A percentile compares a stretch with the other conserved stretches of the same genome.
Conservation (phyloP, 1,140 invertebrate species). For the Mesaphorura yosii region DNA sequence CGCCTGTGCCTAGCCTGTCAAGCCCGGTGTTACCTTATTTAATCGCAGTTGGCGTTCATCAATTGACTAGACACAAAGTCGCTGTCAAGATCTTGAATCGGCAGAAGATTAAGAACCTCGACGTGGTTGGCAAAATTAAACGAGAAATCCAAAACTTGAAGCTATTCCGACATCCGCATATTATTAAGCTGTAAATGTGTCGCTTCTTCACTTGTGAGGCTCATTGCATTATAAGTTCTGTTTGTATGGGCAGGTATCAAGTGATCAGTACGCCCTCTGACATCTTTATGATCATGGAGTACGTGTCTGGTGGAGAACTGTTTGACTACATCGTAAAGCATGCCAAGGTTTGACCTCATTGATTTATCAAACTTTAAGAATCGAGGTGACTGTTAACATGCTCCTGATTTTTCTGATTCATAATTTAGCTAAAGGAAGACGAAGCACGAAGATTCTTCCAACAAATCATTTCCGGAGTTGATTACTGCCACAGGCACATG, state of each 20-base stretch:
- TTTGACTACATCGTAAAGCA: slow-evolving; percentile 99
- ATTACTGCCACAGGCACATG: slow-evolving; percentile 99
- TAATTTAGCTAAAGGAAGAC: slow-evolving; percentile 79
- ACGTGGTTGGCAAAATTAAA: slow-evolving; percentile 97
- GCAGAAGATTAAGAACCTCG: slow-evolving; percentile 96
- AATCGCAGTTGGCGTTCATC: slow-evolving; percentile 78
- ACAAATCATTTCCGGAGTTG: slow-evolving; percentile 97
- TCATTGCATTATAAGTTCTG: too few relatives aligned
- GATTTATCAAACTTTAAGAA: too few relatives aligned
- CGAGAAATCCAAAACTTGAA: slow-evolving; percentile 99
- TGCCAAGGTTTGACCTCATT: slow-evolving; percentile 78
- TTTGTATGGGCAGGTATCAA: too few relatives aligned
- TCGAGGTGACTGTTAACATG: too few relatives aligned
- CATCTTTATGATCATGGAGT: slow-evolving; percentile 99
- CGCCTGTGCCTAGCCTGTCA: too few relatives aligned
- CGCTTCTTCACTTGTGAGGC: too few relatives aligned
- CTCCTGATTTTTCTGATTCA: too few relatives aligned
- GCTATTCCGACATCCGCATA: slow-evolving; percentile 96
- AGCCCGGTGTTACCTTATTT: too few relatives aligned
- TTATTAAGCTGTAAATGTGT: slow-evolving; percentile 97
- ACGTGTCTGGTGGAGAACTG: slow-evolving; percentile 95
- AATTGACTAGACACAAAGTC: slow-evolving; percentile 93
- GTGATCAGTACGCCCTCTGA: slow-evolving; percentile 97
- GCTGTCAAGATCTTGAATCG: slow-evolving; percentile 98
- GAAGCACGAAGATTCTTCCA: slow-evolving; percentile 94